phyloP scores from a whole-genome alignment of 2,888 invertebrate genomes.

The Volucella bombylans region DNA sequence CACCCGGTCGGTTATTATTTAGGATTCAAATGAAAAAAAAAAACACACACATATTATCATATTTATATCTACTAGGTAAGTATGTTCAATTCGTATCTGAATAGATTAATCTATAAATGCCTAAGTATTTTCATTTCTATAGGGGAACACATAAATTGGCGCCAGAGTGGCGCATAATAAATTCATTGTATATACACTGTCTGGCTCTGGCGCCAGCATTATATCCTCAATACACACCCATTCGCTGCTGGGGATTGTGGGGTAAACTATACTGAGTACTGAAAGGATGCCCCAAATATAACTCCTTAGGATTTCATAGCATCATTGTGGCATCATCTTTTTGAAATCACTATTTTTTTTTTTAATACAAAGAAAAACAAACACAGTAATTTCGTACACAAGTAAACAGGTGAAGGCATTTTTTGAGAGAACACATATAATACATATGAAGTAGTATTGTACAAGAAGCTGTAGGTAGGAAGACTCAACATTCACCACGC shows the following conservation, averaged over 20 bases:
- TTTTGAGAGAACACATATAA: constrained; percentile 34
- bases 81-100: constrained; percentile 30
- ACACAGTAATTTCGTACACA: constrained; percentile 53
- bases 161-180: constrained; percentile 73
- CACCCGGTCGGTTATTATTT: constrained; percentile 16
- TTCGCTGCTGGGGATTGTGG: not conserved
- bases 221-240: constrained; percentile 57
- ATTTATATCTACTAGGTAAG: not conserved
- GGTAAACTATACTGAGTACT: constrained; percentile 13
- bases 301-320: constrained; percentile 47
- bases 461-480: constrained; percentile 11
- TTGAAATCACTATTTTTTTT: constrained; percentile 34
- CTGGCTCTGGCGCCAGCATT: constrained; percentile 73
- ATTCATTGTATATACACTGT: constrained; percentile 67
- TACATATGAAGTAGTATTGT: constrained; percentile 26
- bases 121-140: constrained; percentile 28
- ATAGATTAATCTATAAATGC: constrained; percentile 57
- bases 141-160: constrained; percentile 61
- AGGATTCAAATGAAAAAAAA: constrained; percentile 9
- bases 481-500: not conserved
- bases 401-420: constrained; percentile 69
- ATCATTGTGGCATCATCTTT: constrained; percentile 63
- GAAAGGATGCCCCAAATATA: constrained; percentile 67
- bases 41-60: too few species aligned
- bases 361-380: constrained; percentile 47